A percentile compares a stretch with the other conserved stretches of the same genome.
These are phyloP conservation scores for Megaptera novaeangliae DNA, from an alignment of 2,113 vertebrate genomes.

Conservation along the genomic window DNA sequence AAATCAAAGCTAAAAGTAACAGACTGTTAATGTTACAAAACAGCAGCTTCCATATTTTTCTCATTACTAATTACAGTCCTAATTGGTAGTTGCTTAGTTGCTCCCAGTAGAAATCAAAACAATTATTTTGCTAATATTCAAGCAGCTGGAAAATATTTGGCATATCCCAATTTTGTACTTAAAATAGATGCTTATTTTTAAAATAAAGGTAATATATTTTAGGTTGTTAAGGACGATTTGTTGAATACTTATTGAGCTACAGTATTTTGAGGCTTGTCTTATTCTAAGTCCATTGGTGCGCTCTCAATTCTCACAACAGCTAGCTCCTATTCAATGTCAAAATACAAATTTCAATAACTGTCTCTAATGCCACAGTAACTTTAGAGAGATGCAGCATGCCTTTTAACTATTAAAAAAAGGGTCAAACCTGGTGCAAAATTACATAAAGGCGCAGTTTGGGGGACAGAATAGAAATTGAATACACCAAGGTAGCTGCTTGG, in stretches of 20 bases:
- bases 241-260: background rate
- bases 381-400: background rate
- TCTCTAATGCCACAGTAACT: background rate
- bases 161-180: background rate
- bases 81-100: background rate
- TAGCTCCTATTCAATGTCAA: background rate
- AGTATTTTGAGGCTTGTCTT: background rate
- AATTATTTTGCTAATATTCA: background rate
- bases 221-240: background rate
- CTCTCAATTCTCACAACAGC: background rate
- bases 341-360: background rate
- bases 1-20: background rate
- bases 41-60: background rate
- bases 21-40: background rate
- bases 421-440: background rate
- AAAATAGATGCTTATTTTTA: background rate
- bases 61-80: background rate
- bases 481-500: conserved; percentile 21
- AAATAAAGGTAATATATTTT: background rate
- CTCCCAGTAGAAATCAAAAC: background rate
- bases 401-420: background rate
- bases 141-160: background rate
- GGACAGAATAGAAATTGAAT: background rate
- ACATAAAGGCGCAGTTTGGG: background rate
- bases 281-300: background rate